A percentile compares a stretch with the other conserved stretches of the same genome.
Conservation (phyloP, 2,797 vertebrate species). For the Alauda arvensis region DNA sequence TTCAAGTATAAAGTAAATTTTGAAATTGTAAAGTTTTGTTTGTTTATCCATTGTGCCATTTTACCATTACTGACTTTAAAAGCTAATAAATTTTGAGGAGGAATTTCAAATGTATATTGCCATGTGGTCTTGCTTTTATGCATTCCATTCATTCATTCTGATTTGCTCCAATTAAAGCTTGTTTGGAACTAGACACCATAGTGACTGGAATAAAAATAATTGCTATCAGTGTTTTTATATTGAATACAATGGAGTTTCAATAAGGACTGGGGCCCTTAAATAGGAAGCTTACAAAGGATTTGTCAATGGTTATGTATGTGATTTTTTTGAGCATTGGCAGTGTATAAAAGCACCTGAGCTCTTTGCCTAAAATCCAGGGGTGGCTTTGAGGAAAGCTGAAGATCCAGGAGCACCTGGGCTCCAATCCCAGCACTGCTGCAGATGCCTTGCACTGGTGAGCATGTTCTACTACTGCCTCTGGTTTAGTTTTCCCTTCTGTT, state of each 20-base stretch:
- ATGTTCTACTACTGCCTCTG: background rate
- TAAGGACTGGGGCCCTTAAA: background rate
- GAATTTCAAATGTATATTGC: background rate
- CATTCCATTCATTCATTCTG: background rate
- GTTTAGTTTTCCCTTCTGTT: background rate
- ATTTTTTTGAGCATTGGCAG: background rate
- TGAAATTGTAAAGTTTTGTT: background rate
- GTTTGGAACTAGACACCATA: background rate
- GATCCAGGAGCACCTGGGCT: background rate
- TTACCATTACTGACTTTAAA: background rate
- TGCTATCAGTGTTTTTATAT: background rate
- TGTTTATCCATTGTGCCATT: background rate
- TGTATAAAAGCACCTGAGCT: background rate
- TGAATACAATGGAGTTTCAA: background rate
- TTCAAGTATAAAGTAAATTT: background rate
- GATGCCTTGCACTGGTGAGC: background rate
- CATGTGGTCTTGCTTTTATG: background rate
- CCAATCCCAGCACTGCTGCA: background rate
- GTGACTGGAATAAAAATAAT: background rate
- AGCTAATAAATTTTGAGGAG: fast-evolving
- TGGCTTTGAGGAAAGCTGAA: background rate
- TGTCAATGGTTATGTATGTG: background rate
- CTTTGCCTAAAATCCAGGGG: background rate
- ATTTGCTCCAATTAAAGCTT: background rate
- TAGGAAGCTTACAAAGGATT: background rate